Evolutionary conservation across 2,888 invertebrate species (phyloP).

Genomic region (Pemphredon lugubris): DNA sequence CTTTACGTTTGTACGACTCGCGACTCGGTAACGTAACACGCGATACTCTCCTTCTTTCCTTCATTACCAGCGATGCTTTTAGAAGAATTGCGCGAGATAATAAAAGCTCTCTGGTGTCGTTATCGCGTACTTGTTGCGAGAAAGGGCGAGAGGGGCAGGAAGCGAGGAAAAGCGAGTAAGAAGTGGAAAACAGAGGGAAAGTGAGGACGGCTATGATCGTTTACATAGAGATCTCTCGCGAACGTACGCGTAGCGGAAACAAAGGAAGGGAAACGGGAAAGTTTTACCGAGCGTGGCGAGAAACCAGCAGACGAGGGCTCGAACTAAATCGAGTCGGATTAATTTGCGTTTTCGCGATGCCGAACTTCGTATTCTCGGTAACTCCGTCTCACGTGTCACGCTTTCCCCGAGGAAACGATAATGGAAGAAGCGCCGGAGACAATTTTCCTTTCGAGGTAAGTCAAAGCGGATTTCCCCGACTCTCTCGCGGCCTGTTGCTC

Average conservation of each 20-base stretch:
- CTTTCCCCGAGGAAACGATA: not conserved
- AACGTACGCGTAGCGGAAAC: constrained; percentile 5
- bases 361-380: constrained; percentile 22
- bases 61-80: constrained; percentile 20
- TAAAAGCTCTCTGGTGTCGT: constrained; percentile 14
- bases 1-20: too few relatives aligned
- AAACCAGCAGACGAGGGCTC: not conserved
- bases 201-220: not conserved
- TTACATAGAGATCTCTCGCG: constrained; percentile 1
- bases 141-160: too few relatives aligned
- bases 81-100: constrained; percentile 38
- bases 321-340: constrained; percentile 28
- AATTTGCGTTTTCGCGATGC: constrained; percentile 39
- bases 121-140: not conserved
- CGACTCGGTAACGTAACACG: too few relatives aligned
- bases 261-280: constrained; percentile 15
- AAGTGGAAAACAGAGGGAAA: not conserved
- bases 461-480: too few relatives aligned
- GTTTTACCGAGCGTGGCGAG: constrained; percentile 11
- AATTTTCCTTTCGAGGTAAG: too few relatives aligned
- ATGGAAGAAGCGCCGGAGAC: too few relatives aligned
- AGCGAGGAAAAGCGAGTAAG: not conserved
- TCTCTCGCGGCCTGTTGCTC: too few relatives aligned
- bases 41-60: not conserved
- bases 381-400: constrained; percentile 21